Percentiles rank a stretch among this genome's conserved stretches.
Evolutionary conservation across 2,797 vertebrate genomes (phyloP).

Genomic region (Trachops cirrhosus): DNA sequence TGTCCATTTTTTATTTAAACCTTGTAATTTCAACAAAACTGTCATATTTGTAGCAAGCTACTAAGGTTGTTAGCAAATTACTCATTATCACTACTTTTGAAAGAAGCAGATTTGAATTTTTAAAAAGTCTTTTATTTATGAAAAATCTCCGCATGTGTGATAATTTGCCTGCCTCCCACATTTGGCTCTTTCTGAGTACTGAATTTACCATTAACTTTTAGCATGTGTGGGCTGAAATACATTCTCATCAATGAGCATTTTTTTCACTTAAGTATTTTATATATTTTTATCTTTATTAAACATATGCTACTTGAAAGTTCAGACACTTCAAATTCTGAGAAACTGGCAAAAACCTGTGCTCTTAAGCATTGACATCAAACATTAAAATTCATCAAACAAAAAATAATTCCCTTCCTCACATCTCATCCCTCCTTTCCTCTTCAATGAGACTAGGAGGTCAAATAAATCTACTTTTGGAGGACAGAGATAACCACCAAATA

Average conservation of each 20-base stretch:
- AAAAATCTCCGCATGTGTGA: slow-evolving; percentile 34
- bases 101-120: neutral
- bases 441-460: neutral
- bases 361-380: neutral
- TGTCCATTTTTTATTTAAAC: neutral
- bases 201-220: neutral
- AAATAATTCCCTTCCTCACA: neutral
- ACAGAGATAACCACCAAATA: neutral
- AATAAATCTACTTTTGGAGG: neutral
- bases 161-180: neutral
- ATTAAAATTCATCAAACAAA: neutral
- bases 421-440: neutral
- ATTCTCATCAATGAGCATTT: neutral
- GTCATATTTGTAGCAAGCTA: slow-evolving; percentile 7
- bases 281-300: slow-evolving; percentile 1
- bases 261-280: neutral
- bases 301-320: neutral
- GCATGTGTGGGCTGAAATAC: neutral
- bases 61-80: slow-evolving; percentile 19
- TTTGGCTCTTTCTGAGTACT: neutral
- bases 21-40: neutral
- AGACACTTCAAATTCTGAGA: neutral
- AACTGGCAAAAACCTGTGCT: neutral
- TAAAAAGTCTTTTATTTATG: neutral
- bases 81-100: neutral